Conservation (phyloP, 2,113 vertebrate species). For the Peromyscus californicus region DNA sequence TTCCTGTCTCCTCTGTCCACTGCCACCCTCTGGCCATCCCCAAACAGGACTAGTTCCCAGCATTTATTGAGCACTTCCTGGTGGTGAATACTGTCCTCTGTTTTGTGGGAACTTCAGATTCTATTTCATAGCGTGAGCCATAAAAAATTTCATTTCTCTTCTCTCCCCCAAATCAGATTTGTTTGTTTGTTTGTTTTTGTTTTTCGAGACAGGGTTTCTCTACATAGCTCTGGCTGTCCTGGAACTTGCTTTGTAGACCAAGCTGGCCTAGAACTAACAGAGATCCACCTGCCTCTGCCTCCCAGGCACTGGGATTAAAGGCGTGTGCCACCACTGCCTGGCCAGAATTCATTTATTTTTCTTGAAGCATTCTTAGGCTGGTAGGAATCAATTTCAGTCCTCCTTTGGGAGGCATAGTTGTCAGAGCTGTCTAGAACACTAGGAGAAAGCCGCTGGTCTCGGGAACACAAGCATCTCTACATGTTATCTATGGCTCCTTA, state of each 20-base stretch:
- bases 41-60: background rate
- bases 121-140: background rate
- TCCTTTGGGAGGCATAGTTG: background rate
- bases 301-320: background rate
- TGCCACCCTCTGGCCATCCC: background rate
- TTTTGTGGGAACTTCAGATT: background rate
- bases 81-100: background rate
- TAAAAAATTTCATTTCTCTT: background rate
- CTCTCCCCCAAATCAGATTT: background rate
- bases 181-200: background rate
- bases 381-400: background rate
- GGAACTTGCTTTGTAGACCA: background rate
- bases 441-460: background rate
- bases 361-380: background rate
- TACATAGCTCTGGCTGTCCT: background rate
- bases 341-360: conserved; percentile 43
- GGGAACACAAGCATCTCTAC: background rate
- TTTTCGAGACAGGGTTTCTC: background rate
- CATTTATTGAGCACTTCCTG: background rate
- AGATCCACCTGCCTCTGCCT: background rate
- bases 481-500: background rate
- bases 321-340: background rate
- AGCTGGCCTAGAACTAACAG: background rate
- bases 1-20: background rate
- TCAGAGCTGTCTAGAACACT: background rate